Base-by-base conservation (phyloP, 35 echinoderm and acorn worm genomes). In the Strongylocentrotus purpuratus region DNA sequence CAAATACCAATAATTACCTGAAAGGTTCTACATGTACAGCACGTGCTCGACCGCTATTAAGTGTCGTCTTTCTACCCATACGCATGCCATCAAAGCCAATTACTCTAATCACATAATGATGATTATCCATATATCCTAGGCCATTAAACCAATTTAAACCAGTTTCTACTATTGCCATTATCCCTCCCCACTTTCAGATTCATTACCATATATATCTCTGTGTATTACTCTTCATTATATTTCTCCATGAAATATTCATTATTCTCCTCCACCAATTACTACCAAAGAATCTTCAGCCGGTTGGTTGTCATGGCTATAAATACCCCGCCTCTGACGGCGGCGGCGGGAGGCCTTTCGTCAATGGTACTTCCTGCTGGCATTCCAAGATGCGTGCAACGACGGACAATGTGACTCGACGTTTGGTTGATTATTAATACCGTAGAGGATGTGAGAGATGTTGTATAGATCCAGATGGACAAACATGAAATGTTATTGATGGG, bases 141-240 rank as follows among this genome's bases (percentile, higher is more conserved):
- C 20, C 65, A 78, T 28, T 78, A n/a, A 78, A 78, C 22, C 65
- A 1, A 78, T 78, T 15, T 11, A 55, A 55, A 55, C 50, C 65
- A 78, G 22, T 78, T 78, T 78, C 20, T n/a, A 78, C 65, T 78
- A n/a, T n/a, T n/a, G 65, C 65, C 4, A 22, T 28, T 7, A 31
- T 28, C 25, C 22, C 65, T 28, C 22, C 25, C 65, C 22, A 22
- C 28, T 28, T 22, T 78, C 28, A 7, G 22, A 4, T 78, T 25
- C 15, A 78, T 78, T n/a, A 78, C 18, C 25, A 41, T 45, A 35
- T 20, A 89, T 7, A 45, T 20, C 13, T 87, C 31, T 87, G 6
- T 32, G n/a, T 31, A 90, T 45, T 20, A 35, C 88, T 47, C 88
- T 90, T 93, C 91, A 93, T 48, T 93, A 48, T 4, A 25, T 93